Base-by-base conservation (phyloP, 2,113 vertebrate genomes). In the Malurus cyaneus region DNA sequence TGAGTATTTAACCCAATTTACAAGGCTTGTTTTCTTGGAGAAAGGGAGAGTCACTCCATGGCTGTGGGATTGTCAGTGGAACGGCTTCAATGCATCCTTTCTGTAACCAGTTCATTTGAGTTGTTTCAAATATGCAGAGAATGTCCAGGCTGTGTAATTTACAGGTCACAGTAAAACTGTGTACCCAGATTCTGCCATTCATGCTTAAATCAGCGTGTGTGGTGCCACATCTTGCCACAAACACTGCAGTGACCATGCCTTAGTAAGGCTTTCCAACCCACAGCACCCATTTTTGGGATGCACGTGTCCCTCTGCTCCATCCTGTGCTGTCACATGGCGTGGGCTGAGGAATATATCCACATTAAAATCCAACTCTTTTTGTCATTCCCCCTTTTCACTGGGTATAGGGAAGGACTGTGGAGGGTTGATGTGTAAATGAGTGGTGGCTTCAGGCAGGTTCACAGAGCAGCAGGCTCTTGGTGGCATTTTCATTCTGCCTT, bases 401-500 rank as follows among this genome's bases (percentile, higher is more conserved):
- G 18, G 5, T 26, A 6, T 8, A 13, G 26, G 39, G 53, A 18
- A 56, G 62, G 12, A 4, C 73, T 61, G 15, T 24, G 73, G n/a
- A 54, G 65, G n/a, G 29, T 11, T 79, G 47, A n/a, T 79, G 65
- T 54, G 41, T n/a, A 28, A 70, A 12, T 78, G 54, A 78, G 56
- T 62, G 56, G 28, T 87, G 73, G 64, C 47, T 62, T 53, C 73
- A 70, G 84, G 64, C 73, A 70, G 64, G 64, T 46, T 69, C 18
- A 36, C 41, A 41, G 56, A 70, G n/a, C 65, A 46, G 28, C 54
- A 54, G 56, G 64, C 56, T 70, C 56, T 61, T 41, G 64, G 49
- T 79, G 73, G 84, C 65, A n/a, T 93, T 89, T 89, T 80, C 44
- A 9, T 77, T 83, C 89, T 86, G 59, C 47, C 81, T 86, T 88